These are phyloP conservation scores for Pyrrhia umbra DNA, from an alignment of 2,888 invertebrate species.

Conservation along the genomic window DNA sequence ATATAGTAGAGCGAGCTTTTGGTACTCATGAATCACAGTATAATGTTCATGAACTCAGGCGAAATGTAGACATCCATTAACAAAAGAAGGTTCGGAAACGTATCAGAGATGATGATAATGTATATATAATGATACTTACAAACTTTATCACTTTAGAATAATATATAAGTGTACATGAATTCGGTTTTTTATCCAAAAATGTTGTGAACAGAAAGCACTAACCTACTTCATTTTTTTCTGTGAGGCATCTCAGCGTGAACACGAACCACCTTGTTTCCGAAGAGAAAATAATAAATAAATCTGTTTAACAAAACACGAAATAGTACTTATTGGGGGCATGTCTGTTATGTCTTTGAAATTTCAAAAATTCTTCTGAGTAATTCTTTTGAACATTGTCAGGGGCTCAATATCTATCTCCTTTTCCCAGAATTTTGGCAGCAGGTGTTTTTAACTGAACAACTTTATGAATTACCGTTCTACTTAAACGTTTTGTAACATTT, in stretches of 20 bases:
- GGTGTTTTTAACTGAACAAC: conserved; percentile 65
- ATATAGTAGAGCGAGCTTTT: too few species aligned
- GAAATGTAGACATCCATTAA: too few species aligned
- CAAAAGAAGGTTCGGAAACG: too few species aligned
- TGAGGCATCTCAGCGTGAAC: background rate
- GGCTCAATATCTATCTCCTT: conserved; percentile 28
- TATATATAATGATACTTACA: too few species aligned
- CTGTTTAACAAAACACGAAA: conserved; percentile 21
- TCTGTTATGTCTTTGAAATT: conserved; percentile 9
- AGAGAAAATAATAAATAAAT: background rate
- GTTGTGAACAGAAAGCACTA: too few species aligned
- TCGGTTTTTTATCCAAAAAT: too few species aligned
- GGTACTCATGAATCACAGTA: too few species aligned
- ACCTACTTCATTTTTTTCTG: too few species aligned
- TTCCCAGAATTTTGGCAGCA: conserved; percentile 46
- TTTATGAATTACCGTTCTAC: conserved; percentile 63
- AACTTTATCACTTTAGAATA: too few species aligned
- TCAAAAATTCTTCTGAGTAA: background rate
- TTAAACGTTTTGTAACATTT: conserved; percentile 49
- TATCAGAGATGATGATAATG: too few species aligned
- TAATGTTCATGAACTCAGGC: too few species aligned
- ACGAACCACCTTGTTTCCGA: background rate
- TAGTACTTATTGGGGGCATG: conserved; percentile 22
- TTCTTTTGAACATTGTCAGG: conserved; percentile 10
- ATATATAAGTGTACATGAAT: too few species aligned